A percentile compares a stretch with the other conserved stretches of the same genome.
Conservation (phyloP, 2,888 invertebrate genomes). For the Terebella lapidaria region DNA sequence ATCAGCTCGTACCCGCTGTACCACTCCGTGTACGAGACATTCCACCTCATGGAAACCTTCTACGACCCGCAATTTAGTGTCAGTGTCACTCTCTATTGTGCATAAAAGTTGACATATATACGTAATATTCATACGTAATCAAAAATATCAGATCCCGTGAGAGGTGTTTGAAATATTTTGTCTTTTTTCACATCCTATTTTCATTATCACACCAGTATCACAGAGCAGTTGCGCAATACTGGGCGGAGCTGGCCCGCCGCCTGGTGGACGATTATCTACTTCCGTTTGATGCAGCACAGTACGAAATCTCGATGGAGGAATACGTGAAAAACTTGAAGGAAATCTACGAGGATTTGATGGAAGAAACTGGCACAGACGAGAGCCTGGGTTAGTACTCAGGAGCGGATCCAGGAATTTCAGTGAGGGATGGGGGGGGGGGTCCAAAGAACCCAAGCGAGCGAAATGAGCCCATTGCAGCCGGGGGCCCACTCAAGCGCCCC, state of each 20-base stretch:
- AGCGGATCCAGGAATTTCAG: too few species aligned
- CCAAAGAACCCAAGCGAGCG: too few species aligned
- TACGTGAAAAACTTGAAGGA: slow-evolving; percentile 9
- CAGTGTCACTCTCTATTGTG: slow-evolving; percentile 1
- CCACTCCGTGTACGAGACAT: slow-evolving; percentile 54
- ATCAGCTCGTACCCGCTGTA: slow-evolving; percentile 51
- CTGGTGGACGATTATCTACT: slow-evolving; percentile 30
- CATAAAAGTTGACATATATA: too few species aligned
- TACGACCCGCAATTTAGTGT: slow-evolving; percentile 43
- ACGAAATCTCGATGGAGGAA: slow-evolving; percentile 6
- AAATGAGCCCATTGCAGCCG: too few species aligned
- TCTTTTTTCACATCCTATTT: too few species aligned
- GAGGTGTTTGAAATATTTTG: too few species aligned
- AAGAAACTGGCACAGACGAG: neutral
- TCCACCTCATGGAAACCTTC: slow-evolving; percentile 43
- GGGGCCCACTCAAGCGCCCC: too few species aligned
- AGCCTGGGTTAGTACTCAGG: slow-evolving; percentile 10
- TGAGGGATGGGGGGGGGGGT: too few species aligned
- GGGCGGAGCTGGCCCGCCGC: slow-evolving; percentile 49
- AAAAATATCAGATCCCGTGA: too few species aligned
- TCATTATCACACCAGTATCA: too few species aligned
- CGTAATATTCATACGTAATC: too few species aligned
- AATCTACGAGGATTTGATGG: slow-evolving; percentile 9
- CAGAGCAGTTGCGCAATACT: slow-evolving; percentile 44
- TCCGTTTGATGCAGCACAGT: slow-evolving; percentile 24